Evolutionary conservation across 2,113 vertebrate genomes (phyloP), one percentile per base, ranked within the genome.

Genomic region (Rhabdornis inornatus): DNA sequence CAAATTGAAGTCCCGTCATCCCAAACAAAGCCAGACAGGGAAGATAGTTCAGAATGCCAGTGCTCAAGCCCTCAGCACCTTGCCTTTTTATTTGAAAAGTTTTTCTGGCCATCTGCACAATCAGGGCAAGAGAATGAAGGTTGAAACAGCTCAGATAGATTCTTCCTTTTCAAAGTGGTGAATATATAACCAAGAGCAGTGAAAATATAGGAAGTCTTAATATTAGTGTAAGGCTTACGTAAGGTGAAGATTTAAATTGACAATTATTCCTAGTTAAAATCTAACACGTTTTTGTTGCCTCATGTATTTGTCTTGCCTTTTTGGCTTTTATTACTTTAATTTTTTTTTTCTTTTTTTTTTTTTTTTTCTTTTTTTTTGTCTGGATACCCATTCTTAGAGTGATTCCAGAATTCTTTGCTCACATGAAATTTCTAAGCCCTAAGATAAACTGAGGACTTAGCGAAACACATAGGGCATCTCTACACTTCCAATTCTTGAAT

Each of bases 201-300:
- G 39, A 68, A 95, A 86, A 79, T 37, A 37, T 0, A 39, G 17
- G n/a, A 18, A 1, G 2, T 50, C 20, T 59, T 77, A 44, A 33
- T 25, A 11, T 6, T 31, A 50, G 4, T 52, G 4, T 5, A 33
- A 60, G 8, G 3, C 4, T 21, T 13, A 27, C 2, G 0, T 13
- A 80, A 56, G 18, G 23, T 17, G 13, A 24, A 39, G 5, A 27
- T 1, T 55, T 42, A 74, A 49, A 55, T 15, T 42, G 16, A 10
- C 8, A 71, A 68, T 10, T 39, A 52, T 81, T 74, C 45, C 21
- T 42, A 6, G 8, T 78, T 37, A 44, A 71, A 11, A 31, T 13
- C 14, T 68, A 52, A 42, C 4, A 59, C 0, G 6, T 40, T 66
- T 79, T 70, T 76, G 44, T 52, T 39, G 2, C 7, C 27, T 55